Evolutionary conservation across 2,113 vertebrate genomes (phyloP).

Genomic region (Ovis canadensis): DNA sequence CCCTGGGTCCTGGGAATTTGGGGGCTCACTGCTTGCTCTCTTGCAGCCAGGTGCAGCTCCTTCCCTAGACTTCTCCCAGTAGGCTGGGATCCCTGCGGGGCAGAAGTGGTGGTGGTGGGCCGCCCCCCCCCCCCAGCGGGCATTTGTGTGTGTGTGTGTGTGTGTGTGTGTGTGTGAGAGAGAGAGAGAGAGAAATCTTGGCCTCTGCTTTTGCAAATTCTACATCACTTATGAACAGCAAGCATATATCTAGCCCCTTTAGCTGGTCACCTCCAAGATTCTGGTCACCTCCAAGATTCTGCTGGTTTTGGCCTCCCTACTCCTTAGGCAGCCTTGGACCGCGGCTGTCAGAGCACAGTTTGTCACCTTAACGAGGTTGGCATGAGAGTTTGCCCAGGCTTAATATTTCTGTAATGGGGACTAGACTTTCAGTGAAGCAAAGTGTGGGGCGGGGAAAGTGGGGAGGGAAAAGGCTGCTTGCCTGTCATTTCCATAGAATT

Average conservation of each 20-base stretch:
- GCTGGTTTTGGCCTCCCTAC: background rate
- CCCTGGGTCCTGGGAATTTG: background rate
- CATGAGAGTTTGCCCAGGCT: background rate
- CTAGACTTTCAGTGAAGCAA: background rate
- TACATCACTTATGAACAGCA: background rate
- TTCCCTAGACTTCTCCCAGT: background rate
- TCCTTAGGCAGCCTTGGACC: background rate
- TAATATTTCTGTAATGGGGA: background rate
- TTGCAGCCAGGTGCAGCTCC: background rate
- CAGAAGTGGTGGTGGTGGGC: background rate
- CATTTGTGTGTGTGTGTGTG: background rate
- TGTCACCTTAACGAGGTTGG: background rate
- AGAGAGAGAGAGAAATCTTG: no score
- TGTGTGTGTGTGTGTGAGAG: background rate
- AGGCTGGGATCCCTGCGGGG: background rate
- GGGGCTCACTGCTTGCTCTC: background rate
- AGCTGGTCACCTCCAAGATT: background rate
- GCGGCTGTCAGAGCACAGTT: background rate
- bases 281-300: background rate
- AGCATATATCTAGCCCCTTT: background rate
- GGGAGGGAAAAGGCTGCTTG: background rate
- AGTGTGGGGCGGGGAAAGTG: background rate
- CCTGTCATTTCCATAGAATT: constrained; percentile 46
- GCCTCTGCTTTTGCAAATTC: background rate
- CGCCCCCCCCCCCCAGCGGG: no score